Evolutionary conservation across 2,113 vertebrate genomes (phyloP).

Genomic region (Sapayoa aenigma): DNA sequence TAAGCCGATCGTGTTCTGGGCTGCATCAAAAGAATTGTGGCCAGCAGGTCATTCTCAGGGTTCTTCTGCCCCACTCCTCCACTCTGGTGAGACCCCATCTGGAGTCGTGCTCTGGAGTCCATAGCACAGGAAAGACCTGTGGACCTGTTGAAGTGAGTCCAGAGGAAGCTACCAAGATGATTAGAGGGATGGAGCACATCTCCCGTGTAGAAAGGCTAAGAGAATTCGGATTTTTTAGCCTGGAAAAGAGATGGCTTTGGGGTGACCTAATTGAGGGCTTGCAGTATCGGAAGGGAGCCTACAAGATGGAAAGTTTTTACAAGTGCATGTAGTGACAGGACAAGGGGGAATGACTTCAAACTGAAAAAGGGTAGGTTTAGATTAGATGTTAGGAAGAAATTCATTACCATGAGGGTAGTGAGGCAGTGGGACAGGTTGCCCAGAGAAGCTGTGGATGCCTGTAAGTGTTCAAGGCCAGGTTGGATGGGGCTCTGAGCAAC

Average conservation of each 20-base stretch:
- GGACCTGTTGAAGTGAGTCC: rapidly evolving
- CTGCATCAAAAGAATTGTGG: not conserved
- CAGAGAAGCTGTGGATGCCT: not conserved
- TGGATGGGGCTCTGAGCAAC: not conserved
- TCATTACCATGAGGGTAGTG: not conserved
- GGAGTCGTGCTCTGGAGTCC: not conserved
- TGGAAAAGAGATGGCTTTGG: not conserved
- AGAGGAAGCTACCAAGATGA: no score
- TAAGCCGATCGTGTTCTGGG: not conserved
- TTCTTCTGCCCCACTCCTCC: not conserved
- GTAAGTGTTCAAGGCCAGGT: not conserved
- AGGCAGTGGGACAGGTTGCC: not conserved
- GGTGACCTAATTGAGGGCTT: not conserved
- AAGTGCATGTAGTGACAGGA: not conserved
- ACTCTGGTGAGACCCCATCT: not conserved
- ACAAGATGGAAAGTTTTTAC: not conserved
- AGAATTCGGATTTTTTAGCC: not conserved
- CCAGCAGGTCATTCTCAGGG: not conserved
- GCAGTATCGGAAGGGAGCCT: not conserved
- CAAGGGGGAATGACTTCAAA: not conserved
- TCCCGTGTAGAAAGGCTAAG: not conserved
- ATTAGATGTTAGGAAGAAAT: not conserved
- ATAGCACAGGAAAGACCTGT: not conserved
- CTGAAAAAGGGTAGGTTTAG: not conserved
- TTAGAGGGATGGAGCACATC: not conserved